Base-by-base conservation (phyloP, 1,140 invertebrate genomes). In the Diachasma alloeum region DNA sequence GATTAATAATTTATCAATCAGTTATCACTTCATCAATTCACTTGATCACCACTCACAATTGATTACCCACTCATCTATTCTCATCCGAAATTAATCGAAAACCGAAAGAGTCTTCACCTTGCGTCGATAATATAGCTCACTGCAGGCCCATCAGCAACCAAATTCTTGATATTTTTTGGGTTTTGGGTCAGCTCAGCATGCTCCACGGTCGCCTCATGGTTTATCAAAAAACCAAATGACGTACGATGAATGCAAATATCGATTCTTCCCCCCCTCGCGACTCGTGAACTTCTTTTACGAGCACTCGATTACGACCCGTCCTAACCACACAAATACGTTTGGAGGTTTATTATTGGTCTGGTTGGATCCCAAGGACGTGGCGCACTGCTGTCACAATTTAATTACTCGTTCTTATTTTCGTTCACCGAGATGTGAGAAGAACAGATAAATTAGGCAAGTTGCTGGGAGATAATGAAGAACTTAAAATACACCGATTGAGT, bases 31-130 rank as follows among this genome's bases (percentile, higher is more conserved):
- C 19, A 79, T 26, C 79, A 82, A 81, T 78, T 78, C 80, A 80
- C 81, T 81, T 83, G 82, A 83, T 31, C 31, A 83, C 84, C 84
- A 59, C 19, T 46, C 11, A n/a, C 53, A 59, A 59, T 59, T 19
- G 22, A 24, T 63, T 15, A 26, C 4, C 9, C 19, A 26, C 3
- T 63, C 11, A 24, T 63, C 8, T 26, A 24, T 63, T 26, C 5
- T 8, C 24, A 63, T 2, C 39, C 39, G 39, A 42, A 42, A 3
- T 42, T 1, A 42, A 42, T 42, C 13, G 39, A 56, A 56, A 56
- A 56, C 19, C 48, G 19, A 56, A 56, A 19, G 6, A 4, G n/a
- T 56, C 10, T 63, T 26, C 59, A 63, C 19, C 59, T 63, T 11
- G 22, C 26, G 24, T 31, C 24, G 59, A 15, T 63, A 63, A 31